phyloP scores from a whole-genome alignment of 2,797 vertebrate species.

The Sciurus carolinensis region DNA sequence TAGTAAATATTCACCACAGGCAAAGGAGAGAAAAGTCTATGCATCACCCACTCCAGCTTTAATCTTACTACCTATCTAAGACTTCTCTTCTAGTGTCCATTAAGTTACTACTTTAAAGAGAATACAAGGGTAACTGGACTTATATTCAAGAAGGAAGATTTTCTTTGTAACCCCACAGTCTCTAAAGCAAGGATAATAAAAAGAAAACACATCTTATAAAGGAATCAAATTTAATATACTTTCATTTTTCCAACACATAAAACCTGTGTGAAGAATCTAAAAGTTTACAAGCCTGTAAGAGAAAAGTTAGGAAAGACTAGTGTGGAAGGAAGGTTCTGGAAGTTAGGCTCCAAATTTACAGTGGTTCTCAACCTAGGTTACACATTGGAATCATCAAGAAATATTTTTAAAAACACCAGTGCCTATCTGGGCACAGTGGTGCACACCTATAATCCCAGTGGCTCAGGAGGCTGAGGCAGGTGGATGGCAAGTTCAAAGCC shows the following conservation, averaged over 20 bases:
- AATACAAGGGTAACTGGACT: constrained; percentile 35
- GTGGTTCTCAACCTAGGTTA: background rate
- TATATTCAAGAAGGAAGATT: constrained; percentile 30
- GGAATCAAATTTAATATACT: background rate
- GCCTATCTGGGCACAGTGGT: too few species aligned
- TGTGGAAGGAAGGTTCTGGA: constrained; percentile 1
- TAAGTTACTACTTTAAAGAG: constrained; percentile 61
- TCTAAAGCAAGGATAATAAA: constrained; percentile 55
- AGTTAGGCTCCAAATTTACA: background rate
- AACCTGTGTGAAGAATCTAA: constrained; percentile 26
- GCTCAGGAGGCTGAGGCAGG: too few species aligned
- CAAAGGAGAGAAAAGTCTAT: constrained; percentile 44
- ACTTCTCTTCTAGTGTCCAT: constrained; percentile 2
- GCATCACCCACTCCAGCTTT: constrained; percentile 23
- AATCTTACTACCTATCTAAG: constrained; percentile 54
- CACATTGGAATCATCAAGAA: background rate
- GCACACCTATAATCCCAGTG: too few species aligned
- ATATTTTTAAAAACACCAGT: background rate
- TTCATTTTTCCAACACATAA: constrained; percentile 44
- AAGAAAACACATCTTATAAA: constrained; percentile 39
- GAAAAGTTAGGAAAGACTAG: background rate
- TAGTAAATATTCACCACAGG: constrained; percentile 56
- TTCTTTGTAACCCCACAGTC: constrained; percentile 14
- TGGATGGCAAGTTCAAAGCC: too few species aligned
- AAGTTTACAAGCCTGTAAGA: constrained; percentile 20